Base-by-base conservation (phyloP, 1,140 invertebrate species). In the Drosophila sulfurigaster region DNA sequence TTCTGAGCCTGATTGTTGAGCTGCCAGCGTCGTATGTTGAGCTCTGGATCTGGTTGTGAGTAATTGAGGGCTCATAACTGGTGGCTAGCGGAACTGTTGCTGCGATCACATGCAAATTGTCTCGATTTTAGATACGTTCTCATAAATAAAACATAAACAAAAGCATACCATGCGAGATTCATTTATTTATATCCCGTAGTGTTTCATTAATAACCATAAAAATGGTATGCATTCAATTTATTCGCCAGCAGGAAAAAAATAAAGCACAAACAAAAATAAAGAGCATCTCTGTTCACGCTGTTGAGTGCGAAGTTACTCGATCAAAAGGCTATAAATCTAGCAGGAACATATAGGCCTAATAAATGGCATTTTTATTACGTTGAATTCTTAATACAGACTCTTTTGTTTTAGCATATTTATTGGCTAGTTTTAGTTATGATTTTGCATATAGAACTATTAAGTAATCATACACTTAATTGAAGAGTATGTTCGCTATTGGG, bases 121-220 rank as follows among this genome's bases (percentile, higher is more conserved):
- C 5, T 45, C n/a, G 20, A 58, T 13, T 43, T 38, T 46, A 51
- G 5, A 51, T 54, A 16, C 45, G 70, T 62, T 60, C 68, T 75
- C 76, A 87, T 86, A 82, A 86, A 87, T 86, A 73, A 86, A 87
- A 76, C 71, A 86, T 81, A 54, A 59, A 57, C 54, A 20, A 48
- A 4, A 71, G 54, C 15, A 60, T 49, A 38, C 28, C 8, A 15
- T 43, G 30, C 52, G 20, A n/a, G 5, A 25, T 48, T 11, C 48
- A 65, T 72, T 66, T 56, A 65, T 72, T 66, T 56, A 46, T 72
- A 72, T 66, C 15, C 60, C 30, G 32, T 64, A 35, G 46, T 49
- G 13, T 63, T 71, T 72, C 46, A 65, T 76, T 57, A 59, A 72
- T 69, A 69, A 56, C 57, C 65, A 74, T 69, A 69, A 74, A 73